Base-by-base conservation (phyloP, 1,140 invertebrate species). In the Archivesica marissinica region DNA sequence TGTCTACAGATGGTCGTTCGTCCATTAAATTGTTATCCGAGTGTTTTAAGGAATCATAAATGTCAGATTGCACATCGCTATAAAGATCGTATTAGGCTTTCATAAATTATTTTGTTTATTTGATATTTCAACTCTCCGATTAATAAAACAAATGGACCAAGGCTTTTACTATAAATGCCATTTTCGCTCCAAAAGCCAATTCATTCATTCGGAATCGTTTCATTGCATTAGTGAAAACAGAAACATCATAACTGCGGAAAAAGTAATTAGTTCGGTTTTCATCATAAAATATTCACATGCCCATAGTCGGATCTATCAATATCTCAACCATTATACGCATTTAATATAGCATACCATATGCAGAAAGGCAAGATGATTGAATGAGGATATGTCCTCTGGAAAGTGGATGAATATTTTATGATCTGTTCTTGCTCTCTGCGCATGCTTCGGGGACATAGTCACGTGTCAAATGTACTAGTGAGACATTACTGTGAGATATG, bases 291-390 rank as follows among this genome's bases (percentile, higher is more conserved):
- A 76, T 76, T 76, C 74, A 76, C 47, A 76, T 56, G 50, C 54
- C 47, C 41, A 23, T 76, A 76, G 20, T 52, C 20, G 33, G 39
- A 78, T 78, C 54, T 78, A 78, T 78, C 76, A 78, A 78, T 64
- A 78, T 64, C 39, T 47, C 30, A 20, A 7, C 7, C 76, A 78
- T 78, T 78, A 78, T 78, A 78, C 54, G 56, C 76, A 64, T 78
- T 78, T 78, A 78, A 78, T 78, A 78, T 64, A 28, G 33, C 76
- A 38, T 38, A 59, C 76, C 76, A 78, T 78, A 78, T 78, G 76
- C 76, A 54, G 76, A 56, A 59, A 61, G 59, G 41, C 59, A 30
- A 64, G 2, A 39, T 64, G 38, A 44, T 59, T 38, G 52, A 78
- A 64, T 59, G 56, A 30, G 54, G 39, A 56, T 64, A 44, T 41